A percentile compares a stretch with the other conserved stretches of the same genome.
Evolutionary conservation across 2,797 vertebrate genomes (phyloP).

Genomic region (Spheniscus humboldti): DNA sequence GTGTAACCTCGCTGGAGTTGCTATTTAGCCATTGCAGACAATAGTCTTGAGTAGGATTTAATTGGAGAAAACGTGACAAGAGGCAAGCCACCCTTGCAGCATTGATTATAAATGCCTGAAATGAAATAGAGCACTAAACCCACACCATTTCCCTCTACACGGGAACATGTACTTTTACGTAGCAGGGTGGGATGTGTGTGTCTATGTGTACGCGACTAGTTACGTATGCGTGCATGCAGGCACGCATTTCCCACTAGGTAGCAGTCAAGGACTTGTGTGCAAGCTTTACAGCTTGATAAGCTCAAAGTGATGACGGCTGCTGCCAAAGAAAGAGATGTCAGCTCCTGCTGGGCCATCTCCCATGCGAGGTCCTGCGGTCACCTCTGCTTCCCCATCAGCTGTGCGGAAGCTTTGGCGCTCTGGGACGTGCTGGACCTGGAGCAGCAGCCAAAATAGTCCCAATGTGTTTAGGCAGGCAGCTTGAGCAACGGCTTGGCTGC

Average conservation of each 20-base stretch:
- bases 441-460: background rate
- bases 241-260: slow-evolving; percentile 34
- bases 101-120: background rate
- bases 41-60: background rate
- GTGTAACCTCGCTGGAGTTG: background rate
- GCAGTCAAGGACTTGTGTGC: slow-evolving; percentile 10
- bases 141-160: background rate
- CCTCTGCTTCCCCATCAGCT: background rate
- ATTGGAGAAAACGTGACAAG: background rate
- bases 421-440: fast-evolving
- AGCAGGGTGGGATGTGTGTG: fast-evolving
- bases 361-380: fast-evolving
- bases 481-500: background rate
- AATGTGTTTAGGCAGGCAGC: background rate
- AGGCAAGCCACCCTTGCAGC: background rate
- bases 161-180: background rate
- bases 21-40: background rate
- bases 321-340: background rate
- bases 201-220: too few relatives aligned
- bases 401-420: fast-evolving
- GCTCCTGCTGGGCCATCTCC: background rate
- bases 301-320: background rate
- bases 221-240: background rate
- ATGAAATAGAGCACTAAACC: background rate
- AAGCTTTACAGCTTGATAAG: background rate